Conservation (phyloP, 2,797 vertebrate species). For the Pipistrellus pygmaeus region DNA sequence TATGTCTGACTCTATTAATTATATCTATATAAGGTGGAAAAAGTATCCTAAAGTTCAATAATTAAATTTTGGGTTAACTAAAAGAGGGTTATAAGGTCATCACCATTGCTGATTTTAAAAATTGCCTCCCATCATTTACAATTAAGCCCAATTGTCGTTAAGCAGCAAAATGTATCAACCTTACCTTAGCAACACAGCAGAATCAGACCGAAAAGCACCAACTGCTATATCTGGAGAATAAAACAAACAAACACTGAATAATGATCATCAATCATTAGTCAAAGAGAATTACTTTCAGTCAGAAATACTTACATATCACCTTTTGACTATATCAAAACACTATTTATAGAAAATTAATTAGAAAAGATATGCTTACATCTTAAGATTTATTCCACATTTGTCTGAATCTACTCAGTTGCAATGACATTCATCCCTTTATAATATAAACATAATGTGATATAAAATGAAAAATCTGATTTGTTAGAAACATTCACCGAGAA, state of each 20-base stretch:
- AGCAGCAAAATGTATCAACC: conserved; percentile 68
- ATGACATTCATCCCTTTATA: neutral
- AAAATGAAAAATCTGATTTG: conserved; percentile 4
- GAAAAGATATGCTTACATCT: conserved; percentile 20
- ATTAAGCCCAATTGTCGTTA: conserved; percentile 66
- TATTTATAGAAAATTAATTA: conserved; percentile 76
- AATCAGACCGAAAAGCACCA: conserved; percentile 95
- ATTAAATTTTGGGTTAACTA: conserved; percentile 64
- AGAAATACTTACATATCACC: conserved; percentile 59
- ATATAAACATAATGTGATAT: neutral
- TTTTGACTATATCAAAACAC: conserved; percentile 75
- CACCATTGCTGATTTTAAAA: conserved; percentile 59
- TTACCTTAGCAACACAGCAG: conserved; percentile 95
- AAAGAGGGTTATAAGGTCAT: conserved; percentile 58
- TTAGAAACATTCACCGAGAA: neutral
- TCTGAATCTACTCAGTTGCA: conserved; percentile 48
- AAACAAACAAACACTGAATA: conserved; percentile 69
- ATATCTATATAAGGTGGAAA: neutral
- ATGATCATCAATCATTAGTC: conserved; percentile 74
- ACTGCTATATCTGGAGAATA: conserved; percentile 93
- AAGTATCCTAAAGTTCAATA: conserved; percentile 44
- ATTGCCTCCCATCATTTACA: conserved; percentile 61
- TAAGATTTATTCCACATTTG: conserved; percentile 56
- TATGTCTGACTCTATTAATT: conserved; percentile 46
- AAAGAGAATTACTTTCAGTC: conserved; percentile 77